Evolutionary conservation across 2,113 vertebrate species (phyloP).

Genomic region (Strix uralensis): DNA sequence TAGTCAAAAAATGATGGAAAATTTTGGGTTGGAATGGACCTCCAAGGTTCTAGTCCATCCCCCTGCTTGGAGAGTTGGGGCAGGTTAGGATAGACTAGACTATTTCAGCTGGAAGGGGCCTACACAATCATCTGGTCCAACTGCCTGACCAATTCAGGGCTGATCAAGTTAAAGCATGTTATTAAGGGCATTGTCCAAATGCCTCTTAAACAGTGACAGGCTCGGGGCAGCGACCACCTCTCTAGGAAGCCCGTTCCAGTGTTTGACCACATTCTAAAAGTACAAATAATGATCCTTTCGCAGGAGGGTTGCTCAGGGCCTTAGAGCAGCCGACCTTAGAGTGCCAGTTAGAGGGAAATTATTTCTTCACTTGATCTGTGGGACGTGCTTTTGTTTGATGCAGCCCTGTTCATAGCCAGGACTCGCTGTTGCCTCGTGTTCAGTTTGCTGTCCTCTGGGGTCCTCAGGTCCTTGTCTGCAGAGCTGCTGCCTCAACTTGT

Average conservation of each 20-base stretch:
- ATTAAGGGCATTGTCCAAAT: neutral
- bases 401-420: neutral
- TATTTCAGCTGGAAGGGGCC: neutral
- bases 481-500: neutral
- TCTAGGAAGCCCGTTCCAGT: neutral
- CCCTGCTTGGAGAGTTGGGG: neutral
- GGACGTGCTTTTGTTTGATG: neutral
- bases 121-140: neutral
- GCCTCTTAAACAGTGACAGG: neutral
- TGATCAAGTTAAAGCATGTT: neutral
- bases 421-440: neutral
- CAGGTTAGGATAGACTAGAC: neutral
- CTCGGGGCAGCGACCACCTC: too few species aligned
- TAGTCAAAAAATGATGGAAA: neutral
- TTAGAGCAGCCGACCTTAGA: too few species aligned
- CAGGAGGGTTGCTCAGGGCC: neutral
- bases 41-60: neutral
- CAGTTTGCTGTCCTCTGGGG: neutral
- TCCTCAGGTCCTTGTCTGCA: neutral
- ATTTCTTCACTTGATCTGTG: neutral
- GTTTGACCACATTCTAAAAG: neutral
- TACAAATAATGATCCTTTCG: neutral
- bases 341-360: neutral
- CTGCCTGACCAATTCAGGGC: neutral
- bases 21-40: neutral